Percentiles rank a stretch among this genome's conserved stretches.
phyloP scores from a whole-genome alignment of 2,113 vertebrate genomes.

The Centropus bengalensis region DNA sequence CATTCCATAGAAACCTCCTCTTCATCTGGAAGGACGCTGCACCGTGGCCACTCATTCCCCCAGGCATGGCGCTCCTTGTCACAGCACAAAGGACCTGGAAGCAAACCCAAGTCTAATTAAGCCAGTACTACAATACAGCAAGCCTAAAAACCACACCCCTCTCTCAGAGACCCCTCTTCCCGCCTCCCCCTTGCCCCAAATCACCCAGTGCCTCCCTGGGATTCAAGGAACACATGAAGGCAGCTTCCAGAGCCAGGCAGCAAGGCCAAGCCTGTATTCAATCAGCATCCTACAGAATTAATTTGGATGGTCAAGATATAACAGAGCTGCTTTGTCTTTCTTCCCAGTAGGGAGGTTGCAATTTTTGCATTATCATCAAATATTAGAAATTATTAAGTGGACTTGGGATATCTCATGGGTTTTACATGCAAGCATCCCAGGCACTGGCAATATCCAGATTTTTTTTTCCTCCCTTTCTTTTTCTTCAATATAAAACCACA shows the following conservation, averaged over 20 bases:
- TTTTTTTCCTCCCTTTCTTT: neutral
- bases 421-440: neutral
- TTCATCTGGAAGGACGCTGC: neutral
- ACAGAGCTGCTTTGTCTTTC: neutral
- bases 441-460: neutral
- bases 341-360: neutral
- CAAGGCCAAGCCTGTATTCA: neutral
- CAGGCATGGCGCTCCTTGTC: rapidly evolving
- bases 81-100: neutral
- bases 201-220: rapidly evolving
- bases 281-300: neutral
- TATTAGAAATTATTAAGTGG: neutral
- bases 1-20: neutral
- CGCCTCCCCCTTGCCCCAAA: neutral
- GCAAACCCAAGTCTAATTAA: neutral
- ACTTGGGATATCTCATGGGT: neutral
- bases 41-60: rapidly evolving
- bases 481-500: neutral
- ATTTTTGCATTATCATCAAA: neutral
- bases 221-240: rapidly evolving
- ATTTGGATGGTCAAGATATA: no score
- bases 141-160: rapidly evolving
- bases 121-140: rapidly evolving
- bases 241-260: neutral
- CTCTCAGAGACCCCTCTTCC: neutral